phyloP scores from a whole-genome alignment of 2,113 vertebrate species.

The Xiphorhynchus elegans region DNA sequence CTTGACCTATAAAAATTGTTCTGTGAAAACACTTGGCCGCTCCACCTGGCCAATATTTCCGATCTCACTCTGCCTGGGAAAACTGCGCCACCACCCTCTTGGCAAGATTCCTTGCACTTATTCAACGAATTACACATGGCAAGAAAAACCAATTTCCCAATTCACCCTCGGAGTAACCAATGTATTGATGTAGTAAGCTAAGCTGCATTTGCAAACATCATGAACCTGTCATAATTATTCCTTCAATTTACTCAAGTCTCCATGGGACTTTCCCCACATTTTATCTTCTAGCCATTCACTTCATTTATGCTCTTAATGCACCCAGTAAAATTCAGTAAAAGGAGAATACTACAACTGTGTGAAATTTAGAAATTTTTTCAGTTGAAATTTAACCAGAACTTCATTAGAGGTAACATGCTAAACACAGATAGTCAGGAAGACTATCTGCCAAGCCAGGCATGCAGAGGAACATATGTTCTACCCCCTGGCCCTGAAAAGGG shows the following conservation, averaged over 20 bases:
- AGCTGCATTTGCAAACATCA: background rate
- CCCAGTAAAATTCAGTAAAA: background rate
- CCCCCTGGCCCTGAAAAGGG: background rate
- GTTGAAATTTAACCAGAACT: background rate
- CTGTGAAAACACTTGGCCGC: background rate
- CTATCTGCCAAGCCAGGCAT: background rate
- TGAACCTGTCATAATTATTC: background rate
- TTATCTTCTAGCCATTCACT: background rate
- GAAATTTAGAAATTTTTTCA: background rate
- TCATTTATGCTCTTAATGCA: background rate
- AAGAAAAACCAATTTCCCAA: background rate
- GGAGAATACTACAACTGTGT: background rate
- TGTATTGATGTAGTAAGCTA: background rate
- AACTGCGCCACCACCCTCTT: background rate
- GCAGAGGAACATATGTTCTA: background rate
- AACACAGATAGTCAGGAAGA: background rate
- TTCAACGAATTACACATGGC: background rate
- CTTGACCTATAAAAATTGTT: background rate
- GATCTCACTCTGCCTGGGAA: background rate
- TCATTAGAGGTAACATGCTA: background rate
- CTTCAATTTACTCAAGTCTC: background rate
- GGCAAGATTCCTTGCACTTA: background rate
- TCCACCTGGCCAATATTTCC: background rate
- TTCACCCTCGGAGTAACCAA: background rate
- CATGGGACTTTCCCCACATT: background rate